A percentile compares a stretch with the other conserved stretches of the same genome.
phyloP scores from a whole-genome alignment of 1,140 invertebrate genomes.

The Drosophila auraria region DNA sequence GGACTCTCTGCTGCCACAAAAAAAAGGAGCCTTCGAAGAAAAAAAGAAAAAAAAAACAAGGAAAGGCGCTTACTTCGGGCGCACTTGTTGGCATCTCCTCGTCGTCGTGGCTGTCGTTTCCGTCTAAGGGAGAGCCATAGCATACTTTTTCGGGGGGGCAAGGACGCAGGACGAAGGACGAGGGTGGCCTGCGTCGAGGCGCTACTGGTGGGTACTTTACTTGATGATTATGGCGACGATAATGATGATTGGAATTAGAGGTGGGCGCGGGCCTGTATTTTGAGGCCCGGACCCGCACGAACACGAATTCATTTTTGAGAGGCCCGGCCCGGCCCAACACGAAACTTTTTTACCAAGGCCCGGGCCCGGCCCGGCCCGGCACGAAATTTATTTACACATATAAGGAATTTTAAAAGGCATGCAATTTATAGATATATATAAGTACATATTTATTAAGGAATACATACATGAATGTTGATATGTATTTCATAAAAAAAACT shows the following conservation, averaged over 20 bases:
- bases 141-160: conserved; percentile 38
- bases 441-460: no score
- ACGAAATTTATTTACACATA: no score
- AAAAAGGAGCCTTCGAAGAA: conserved; percentile 1
- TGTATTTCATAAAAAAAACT: no score
- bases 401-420: no score
- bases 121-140: conserved; percentile 65
- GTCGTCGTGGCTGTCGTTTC: conserved; percentile 16
- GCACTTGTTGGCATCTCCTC: conserved; percentile 78
- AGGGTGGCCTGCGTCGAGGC: conserved; percentile 47
- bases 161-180: background rate
- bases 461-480: no score
- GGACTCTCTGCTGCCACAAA: conserved; percentile 4
- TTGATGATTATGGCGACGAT: conserved; percentile 85
- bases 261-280: no score
- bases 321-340: no score
- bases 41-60: conserved; percentile 26
- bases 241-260: conserved; percentile 85
- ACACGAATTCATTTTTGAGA: no score
- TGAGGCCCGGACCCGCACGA: no score
- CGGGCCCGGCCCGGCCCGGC: no score
- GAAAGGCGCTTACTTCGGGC: conserved; percentile 53
- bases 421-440: no score
- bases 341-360: no score
- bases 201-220: conserved; percentile 85